phyloP scores from a whole-genome alignment of 2,797 vertebrate species.

The Acipenser ruthenus region DNA sequence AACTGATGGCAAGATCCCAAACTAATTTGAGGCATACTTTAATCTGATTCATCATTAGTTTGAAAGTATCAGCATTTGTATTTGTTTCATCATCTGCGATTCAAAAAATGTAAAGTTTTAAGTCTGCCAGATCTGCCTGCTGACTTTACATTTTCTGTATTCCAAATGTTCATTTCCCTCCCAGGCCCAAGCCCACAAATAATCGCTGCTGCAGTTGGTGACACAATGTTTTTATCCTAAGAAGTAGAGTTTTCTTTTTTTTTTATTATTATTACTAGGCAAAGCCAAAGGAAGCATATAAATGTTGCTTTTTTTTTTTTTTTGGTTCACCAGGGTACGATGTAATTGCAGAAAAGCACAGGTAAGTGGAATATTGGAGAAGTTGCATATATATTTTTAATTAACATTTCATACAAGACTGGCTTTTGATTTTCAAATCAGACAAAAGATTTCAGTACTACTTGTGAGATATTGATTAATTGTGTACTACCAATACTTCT shows the following conservation, averaged over 20 bases:
- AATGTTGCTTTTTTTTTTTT: neutral
- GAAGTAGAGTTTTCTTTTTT: neutral
- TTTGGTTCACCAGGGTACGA: too few relatives aligned
- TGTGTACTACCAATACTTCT: too few relatives aligned
- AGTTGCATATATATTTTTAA: too few relatives aligned
- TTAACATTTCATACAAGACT: too few relatives aligned
- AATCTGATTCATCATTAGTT: neutral
- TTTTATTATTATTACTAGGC: neutral
- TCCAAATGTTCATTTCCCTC: constrained; percentile 5
- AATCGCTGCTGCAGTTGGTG: neutral
- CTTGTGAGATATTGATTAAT: too few relatives aligned
- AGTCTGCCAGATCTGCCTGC: neutral
- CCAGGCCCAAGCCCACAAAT: constrained; percentile 1
- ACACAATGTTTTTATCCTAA: neutral
- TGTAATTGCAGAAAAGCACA: too few relatives aligned
- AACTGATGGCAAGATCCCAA: too few relatives aligned
- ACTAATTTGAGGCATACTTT: too few relatives aligned
- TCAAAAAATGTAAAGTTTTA: constrained; percentile 11
- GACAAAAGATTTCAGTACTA: too few relatives aligned
- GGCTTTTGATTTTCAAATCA: too few relatives aligned
- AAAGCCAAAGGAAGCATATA: neutral
- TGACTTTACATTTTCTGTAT: constrained; percentile 8
- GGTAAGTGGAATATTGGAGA: too few relatives aligned
- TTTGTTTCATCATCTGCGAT: too few relatives aligned
- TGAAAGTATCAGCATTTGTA: constrained; percentile 1